A percentile compares a stretch with the other conserved stretches of the same genome.
Evolutionary conservation across 2,888 invertebrate genomes (phyloP).

Genomic region (Glaucopsyche alexis): DNA sequence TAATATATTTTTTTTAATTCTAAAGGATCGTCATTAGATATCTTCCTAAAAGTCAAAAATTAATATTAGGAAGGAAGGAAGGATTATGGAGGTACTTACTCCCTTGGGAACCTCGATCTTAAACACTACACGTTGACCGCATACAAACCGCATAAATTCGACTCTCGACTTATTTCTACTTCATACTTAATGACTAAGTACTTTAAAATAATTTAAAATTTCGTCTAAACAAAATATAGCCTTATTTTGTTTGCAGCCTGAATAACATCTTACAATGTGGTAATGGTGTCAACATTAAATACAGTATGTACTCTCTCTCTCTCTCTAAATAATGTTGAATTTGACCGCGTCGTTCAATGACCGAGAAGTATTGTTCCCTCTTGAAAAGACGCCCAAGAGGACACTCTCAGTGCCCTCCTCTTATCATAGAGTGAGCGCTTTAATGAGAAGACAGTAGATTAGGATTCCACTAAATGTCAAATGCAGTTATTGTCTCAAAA

Average conservation of each 20-base stretch:
- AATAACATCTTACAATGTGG: too few relatives aligned
- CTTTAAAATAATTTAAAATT: too few relatives aligned
- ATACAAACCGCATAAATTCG: background rate
- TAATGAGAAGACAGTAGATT: slow-evolving; percentile 1
- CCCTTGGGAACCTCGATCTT: slow-evolving; percentile 2
- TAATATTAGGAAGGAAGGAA: background rate
- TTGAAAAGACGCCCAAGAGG: slow-evolving; percentile 25
- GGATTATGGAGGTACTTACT: background rate
- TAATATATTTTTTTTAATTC: too few relatives aligned
- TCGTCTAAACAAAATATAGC: too few relatives aligned
- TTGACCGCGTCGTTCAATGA: slow-evolving; percentile 17
- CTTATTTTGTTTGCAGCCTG: too few relatives aligned
- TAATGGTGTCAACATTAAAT: too few relatives aligned
- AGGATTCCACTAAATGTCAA: background rate
- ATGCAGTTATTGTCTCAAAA: background rate
- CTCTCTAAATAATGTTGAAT: background rate
- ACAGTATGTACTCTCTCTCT: background rate
- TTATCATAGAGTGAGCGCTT: background rate
- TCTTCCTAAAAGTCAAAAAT: background rate
- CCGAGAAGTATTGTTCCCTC: slow-evolving; percentile 11
- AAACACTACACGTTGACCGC: background rate
- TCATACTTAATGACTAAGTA: background rate
- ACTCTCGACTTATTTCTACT: background rate
- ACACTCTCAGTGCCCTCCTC: background rate
- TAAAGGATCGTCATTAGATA: too few relatives aligned